Base-by-base conservation (phyloP, 2,797 vertebrate genomes). In the Momotus momota region DNA sequence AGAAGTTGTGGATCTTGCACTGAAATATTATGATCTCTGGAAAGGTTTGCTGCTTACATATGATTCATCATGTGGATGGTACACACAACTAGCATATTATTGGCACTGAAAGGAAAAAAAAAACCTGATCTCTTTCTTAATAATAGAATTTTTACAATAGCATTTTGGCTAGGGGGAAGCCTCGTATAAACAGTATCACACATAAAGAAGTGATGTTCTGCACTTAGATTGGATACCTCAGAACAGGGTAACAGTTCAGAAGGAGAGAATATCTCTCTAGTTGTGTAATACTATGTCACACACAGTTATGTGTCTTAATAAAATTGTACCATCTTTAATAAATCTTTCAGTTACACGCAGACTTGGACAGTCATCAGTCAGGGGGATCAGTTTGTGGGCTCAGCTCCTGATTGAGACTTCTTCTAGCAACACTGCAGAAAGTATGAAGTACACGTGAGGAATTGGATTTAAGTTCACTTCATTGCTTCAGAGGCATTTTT, bases 361-460 rank as follows among this genome's bases (percentile, higher is more conserved):
- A 54, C 2, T 18, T 20, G 10, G 79, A 7, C 12, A 87, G 19
- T 4, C 10, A 13, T 29, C 23, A 75, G 3, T 14, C 16, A 43
- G 23, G 55, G 15, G 18, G 10, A 62, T 40, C 65, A 60, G 55
- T 17, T 19, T 74, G 73, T 65, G 27, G 31, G 35, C 25, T 75
- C 60, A 61, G 29, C 17, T 93, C 20, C 45, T 69, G 31, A 25
- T 23, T 69, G 12, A 72, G 9, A 23, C 14, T 57, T 62, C 16
- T 52, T 52, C 57, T 62, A 64, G 57, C 33, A 70, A 38, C 10
- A 10, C 17, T 54, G 16, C 21, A 66, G 64, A 60, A 79, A 81
- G 60, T 38, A 29, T 4, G 5, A 81, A 43, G 19, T 23, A 35
- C 0, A 0, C 0, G 1, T 27, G 29, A 65, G 26, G 40, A 78